Evolutionary conservation across 2,888 invertebrate species (phyloP), one percentile per base, ranked within the genome.

Genomic region (Pseudanteris insignis): DNA sequence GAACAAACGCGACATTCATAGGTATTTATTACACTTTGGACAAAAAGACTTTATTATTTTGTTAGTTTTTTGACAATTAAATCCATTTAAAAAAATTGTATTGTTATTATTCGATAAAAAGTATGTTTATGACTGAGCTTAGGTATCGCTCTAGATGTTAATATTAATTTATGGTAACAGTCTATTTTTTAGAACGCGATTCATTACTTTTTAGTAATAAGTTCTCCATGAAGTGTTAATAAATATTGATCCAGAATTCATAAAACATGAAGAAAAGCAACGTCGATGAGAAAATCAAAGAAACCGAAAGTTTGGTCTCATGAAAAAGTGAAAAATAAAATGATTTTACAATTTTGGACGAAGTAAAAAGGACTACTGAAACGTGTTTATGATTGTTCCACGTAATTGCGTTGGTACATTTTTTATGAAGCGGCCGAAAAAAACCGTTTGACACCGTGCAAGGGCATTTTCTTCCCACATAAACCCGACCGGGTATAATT

Each of bases 291-390:
- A 11, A 9, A 9, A 29, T 7, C 29, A 5, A 11, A n/a, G 11
- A 43, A 43, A 43, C 12, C 4, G 32, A 43, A 43, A 32, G 18
- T 30, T 9, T 14, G 13, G 30, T 33, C 5, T 2, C 4, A 6
- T 30, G 18, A 29, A 46, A 34, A 46, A 7, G 7, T 5, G 21
- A 26, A 26, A 26, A 33, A 33, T 1, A 3, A 11, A 46, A 33
- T 33, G 15, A 9, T 9, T 24, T 24, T 26, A 41, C 26, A 26
- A 13, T 36, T 43, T 34, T 51, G 33, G 34, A 51, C 9, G 29
- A 24, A 43, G 29, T 25, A 30, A 44, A 37, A 54, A 36, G 2
- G 41, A 53, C 37, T 21, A 32, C 32, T 29, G 38, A 5, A 14
- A 43, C 24, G 9, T 25, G 1, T 54, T 26, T 26, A 34, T 34